Percentiles rank a stretch among this genome's conserved stretches.
phyloP scores from a whole-genome alignment of 2,113 vertebrate species.

The Xiphophorus maculatus region DNA sequence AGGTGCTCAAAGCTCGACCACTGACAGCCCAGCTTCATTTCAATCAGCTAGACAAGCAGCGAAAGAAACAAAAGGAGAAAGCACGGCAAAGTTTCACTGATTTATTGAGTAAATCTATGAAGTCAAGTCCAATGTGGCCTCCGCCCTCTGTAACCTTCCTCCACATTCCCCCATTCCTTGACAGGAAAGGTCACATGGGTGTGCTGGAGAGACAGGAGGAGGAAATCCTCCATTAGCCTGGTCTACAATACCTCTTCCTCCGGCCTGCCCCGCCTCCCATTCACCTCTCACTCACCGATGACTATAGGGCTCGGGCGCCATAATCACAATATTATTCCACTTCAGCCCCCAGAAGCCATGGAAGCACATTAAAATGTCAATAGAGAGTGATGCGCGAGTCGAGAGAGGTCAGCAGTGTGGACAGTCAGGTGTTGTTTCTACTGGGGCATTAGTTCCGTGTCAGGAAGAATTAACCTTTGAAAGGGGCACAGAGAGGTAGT shows the following conservation, averaged over 20 bases:
- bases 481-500: slow-evolving; percentile 27
- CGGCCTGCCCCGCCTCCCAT: slow-evolving; percentile 59
- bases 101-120: slow-evolving; percentile 28
- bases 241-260: slow-evolving; percentile 69
- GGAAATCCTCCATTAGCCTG: slow-evolving; percentile 73
- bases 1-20: not conserved
- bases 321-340: slow-evolving; percentile 54
- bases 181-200: slow-evolving; percentile 52
- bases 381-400: slow-evolving; percentile 23
- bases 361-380: slow-evolving; percentile 65
- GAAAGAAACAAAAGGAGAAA: slow-evolving; percentile 22
- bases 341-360: slow-evolving; percentile 42
- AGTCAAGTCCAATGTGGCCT: slow-evolving; percentile 18
- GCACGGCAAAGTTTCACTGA: slow-evolving; percentile 37
- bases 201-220: slow-evolving; percentile 59
- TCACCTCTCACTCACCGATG: slow-evolving; percentile 52
- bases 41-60: not conserved
- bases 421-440: slow-evolving; percentile 34
- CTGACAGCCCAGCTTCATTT: not conserved
- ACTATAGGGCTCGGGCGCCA: slow-evolving; percentile 30
- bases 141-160: slow-evolving; percentile 36
- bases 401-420: slow-evolving; percentile 16
- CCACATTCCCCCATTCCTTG: slow-evolving; percentile 28
- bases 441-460: slow-evolving; percentile 33
- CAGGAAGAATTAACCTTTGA: slow-evolving; percentile 52